These are phyloP conservation scores for Autographa gamma DNA, from an alignment of 2,888 invertebrate genomes.

Conservation along the genomic window DNA sequence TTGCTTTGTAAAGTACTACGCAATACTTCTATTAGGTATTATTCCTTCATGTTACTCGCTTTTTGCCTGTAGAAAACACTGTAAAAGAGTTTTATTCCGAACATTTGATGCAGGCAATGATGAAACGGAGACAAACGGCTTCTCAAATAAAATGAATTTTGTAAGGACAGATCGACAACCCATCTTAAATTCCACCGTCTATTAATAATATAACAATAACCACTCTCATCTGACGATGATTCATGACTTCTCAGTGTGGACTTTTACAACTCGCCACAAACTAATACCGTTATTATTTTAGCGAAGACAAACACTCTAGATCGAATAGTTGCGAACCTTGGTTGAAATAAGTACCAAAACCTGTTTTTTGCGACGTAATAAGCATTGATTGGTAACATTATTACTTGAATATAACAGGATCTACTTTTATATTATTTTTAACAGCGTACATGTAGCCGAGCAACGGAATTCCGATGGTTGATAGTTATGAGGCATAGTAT, in stretches of 20 bases:
- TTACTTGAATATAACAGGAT: constrained; percentile 18
- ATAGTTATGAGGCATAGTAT: too few relatives aligned
- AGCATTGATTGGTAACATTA: neutral
- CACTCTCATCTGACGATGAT: neutral
- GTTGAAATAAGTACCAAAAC: neutral
- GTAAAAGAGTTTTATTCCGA: too few relatives aligned
- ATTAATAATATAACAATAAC: constrained; percentile 5
- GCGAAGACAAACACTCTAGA: neutral
- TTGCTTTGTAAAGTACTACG: neutral
- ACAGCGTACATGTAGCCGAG: too few relatives aligned
- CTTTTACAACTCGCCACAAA: neutral
- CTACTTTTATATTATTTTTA: neutral
- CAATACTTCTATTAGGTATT: neutral
- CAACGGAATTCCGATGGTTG: too few relatives aligned
- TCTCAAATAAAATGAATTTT: neutral
- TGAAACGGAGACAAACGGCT: neutral
- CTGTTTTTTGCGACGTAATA: neutral
- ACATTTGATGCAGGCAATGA: neutral
- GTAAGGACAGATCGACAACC: neutral
- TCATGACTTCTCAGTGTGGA: neutral
- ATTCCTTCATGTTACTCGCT: neutral
- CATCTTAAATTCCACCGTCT: constrained; percentile 2
- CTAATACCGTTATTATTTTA: neutral
- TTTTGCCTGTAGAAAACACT: neutral
- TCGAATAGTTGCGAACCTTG: too few relatives aligned